Base-by-base conservation (phyloP, 2,797 vertebrate species). In the Telmatherina bonti region DNA sequence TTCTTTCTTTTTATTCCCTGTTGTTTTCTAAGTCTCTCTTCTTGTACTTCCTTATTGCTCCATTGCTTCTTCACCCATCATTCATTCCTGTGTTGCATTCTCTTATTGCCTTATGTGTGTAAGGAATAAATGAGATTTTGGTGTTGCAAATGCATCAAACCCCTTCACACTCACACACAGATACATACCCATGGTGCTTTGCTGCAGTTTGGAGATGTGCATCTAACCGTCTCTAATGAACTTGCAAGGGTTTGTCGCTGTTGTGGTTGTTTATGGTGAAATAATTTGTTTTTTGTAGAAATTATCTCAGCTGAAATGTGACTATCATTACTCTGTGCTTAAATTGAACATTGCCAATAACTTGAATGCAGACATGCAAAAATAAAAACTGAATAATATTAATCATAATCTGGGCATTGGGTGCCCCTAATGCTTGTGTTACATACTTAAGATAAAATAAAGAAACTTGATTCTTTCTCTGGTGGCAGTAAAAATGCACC, bases 221-320 rank as follows among this genome's bases (percentile, higher is more conserved):
- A 89, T 90, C 88, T 83, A 88, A 85, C 79, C 85, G 72, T 86
- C 80, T 78, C 87, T 92, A 89, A 91, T 91, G 88, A 91, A 89
- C 75, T 82, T 24, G 73, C 79, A 78, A 71, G 72, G 45, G 54
- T 85, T 86, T 35, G 24, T 77, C 63, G 74, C 74, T 82, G 75
- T 76, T 22, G 73, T 76, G 79, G 85, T 86, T 89, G 78, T 82
- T 90, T 88, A 79, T 33, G 70, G 61, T 51, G 45, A 80, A 81
- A 75, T 89, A 78, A 87, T 89, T 85, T 90, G 81, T 87, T 89
- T 81, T 82, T 78, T 82, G 87, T 86, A 77, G 85, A 80, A 80
- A 89, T 80, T 67, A 63, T 83, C 72, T 81, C 72, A 58, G 47
- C 74, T 73, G 52, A 74, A 89, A 88, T 82, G 74, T 79, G 56